A percentile compares a stretch with the other conserved stretches of the same genome.
Conservation (phyloP, 2,888 invertebrate genomes). For the Melanophora roralis region DNA sequence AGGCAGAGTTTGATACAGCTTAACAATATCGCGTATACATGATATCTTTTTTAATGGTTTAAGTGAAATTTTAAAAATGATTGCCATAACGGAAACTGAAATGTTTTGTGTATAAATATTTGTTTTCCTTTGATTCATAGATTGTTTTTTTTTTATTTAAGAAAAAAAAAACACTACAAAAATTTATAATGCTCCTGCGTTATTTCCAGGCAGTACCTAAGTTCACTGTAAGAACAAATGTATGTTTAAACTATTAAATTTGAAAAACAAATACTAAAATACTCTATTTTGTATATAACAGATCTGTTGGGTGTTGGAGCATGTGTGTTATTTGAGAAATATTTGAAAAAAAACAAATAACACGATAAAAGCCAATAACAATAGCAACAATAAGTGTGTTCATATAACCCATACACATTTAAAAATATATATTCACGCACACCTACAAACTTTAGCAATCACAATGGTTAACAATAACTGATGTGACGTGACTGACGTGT, state of each 20-base stretch:
- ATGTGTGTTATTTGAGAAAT: slow-evolving; percentile 22
- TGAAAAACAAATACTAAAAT: neutral
- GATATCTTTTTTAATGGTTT: no score
- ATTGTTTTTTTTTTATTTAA: no score
- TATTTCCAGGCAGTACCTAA: no score
- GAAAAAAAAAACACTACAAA: neutral
- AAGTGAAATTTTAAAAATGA: no score
- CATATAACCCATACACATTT: neutral
- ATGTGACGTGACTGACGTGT: neutral
- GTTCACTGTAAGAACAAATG: no score
- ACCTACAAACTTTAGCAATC: neutral
- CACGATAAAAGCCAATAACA: neutral
- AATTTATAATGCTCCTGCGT: neutral
- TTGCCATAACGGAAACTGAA: no score
- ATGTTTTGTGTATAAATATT: no score
- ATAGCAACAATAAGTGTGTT: neutral
- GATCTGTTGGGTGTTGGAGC: neutral
- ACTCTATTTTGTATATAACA: neutral
- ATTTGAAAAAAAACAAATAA: slow-evolving; percentile 36
- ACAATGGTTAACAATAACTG: neutral
- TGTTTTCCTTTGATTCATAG: no score
- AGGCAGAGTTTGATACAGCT: no score
- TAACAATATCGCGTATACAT: no score
- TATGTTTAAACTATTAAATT: no score
- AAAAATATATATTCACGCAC: neutral